Percentiles rank a stretch among this genome's conserved stretches.
Evolutionary conservation across 1,140 invertebrate species (phyloP).

Genomic region (Nomia melanderi): DNA sequence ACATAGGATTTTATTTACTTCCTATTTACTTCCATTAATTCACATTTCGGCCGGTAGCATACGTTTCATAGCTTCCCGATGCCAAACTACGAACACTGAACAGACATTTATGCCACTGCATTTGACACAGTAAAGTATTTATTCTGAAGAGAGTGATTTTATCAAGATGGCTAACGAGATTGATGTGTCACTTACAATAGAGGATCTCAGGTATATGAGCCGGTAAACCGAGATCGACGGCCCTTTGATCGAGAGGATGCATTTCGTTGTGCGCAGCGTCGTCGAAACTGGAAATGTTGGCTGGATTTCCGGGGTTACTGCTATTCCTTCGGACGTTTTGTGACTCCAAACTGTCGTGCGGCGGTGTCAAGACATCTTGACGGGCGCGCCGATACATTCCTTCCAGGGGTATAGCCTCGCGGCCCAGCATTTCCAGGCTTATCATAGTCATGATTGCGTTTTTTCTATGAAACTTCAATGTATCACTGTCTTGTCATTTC

Average conservation of each 20-base stretch:
- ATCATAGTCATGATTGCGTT: constrained; percentile 57
- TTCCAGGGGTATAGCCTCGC: constrained; percentile 67
- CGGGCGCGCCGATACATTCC: constrained; percentile 66
- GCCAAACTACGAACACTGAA: too few relatives aligned
- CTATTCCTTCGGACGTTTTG: constrained; percentile 53
- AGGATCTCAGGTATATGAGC: constrained; percentile 86
- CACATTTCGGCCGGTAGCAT: too few relatives aligned
- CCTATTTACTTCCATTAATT: too few relatives aligned
- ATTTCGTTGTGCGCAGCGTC: constrained; percentile 54
- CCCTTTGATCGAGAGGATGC: constrained; percentile 83
- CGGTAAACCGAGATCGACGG: constrained; percentile 71
- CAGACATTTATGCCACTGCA: too few relatives aligned
- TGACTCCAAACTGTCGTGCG: constrained; percentile 77
- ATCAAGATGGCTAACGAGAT: too few relatives aligned
- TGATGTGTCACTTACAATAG: constrained; percentile 84
- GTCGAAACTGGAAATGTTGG: constrained; percentile 43
- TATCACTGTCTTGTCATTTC: not conserved
- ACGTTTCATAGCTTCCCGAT: too few relatives aligned
- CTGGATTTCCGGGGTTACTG: constrained; percentile 16
- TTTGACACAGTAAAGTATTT: not conserved
- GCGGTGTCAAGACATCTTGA: constrained; percentile 75
- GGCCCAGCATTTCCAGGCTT: constrained; percentile 70
- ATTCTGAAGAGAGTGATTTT: not conserved
- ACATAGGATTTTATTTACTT: too few relatives aligned
- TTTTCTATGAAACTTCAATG: not conserved